Conservation (phyloP, 2,797 vertebrate species). For the Rhynchonycteris naso region DNA sequence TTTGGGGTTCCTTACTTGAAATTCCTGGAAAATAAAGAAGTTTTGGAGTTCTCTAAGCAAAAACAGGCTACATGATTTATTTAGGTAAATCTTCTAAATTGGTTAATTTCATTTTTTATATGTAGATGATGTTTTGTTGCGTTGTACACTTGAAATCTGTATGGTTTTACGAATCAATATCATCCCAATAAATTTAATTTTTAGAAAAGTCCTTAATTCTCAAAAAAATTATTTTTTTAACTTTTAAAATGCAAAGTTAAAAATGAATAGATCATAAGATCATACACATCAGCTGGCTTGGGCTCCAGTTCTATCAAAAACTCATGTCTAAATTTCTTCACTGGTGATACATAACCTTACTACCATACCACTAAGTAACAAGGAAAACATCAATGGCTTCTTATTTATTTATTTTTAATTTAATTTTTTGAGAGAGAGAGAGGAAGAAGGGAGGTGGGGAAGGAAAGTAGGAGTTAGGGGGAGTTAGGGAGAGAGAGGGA, state of each 20-base stretch:
- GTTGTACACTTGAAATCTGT: too few species aligned
- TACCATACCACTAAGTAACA: neutral
- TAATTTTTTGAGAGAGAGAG: too few species aligned
- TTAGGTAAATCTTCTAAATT: neutral
- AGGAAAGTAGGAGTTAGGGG: too few species aligned
- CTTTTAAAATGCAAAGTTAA: slow-evolving; percentile 27
- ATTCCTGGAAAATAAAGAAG: neutral
- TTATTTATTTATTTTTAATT: neutral
- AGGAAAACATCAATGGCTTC: neutral
- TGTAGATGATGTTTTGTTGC: too few species aligned
- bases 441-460: too few species aligned
- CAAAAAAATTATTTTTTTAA: neutral
- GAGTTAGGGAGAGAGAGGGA: too few species aligned
- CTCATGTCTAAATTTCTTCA: neutral
- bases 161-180: too few species aligned
- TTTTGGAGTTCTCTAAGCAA: neutral
- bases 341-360: neutral
- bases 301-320: neutral
- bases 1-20: neutral
- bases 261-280: neutral
- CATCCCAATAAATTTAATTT: too few species aligned
- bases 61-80: neutral
- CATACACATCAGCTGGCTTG: neutral
- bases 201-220: too few species aligned
- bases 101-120: neutral